A percentile compares a stretch with the other conserved stretches of the same genome.
Evolutionary conservation across 2,113 vertebrate genomes (phyloP).

Genomic region (Hippocampus mohnikei): DNA sequence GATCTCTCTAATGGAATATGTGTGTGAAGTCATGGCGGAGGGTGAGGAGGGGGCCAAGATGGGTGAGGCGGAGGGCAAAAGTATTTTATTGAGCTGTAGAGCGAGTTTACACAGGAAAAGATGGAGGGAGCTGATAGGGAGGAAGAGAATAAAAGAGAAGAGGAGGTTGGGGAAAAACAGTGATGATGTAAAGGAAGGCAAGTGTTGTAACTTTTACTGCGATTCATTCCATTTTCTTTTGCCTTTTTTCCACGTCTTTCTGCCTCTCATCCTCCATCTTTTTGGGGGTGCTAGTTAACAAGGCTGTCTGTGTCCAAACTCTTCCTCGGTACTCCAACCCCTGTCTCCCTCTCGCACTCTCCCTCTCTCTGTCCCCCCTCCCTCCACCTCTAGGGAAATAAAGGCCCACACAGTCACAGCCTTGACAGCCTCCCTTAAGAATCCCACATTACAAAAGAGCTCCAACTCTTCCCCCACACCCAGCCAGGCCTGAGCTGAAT

Average conservation of each 20-base stretch:
- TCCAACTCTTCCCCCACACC: constrained; percentile 53
- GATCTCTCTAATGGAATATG: constrained; percentile 61
- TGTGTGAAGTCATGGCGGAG: constrained; percentile 55
- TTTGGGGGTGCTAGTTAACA: constrained; percentile 59
- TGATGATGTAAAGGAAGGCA: constrained; percentile 65
- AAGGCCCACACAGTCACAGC: constrained; percentile 76
- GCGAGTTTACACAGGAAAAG: constrained; percentile 47
- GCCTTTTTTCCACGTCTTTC: constrained; percentile 39
- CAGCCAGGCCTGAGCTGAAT: constrained; percentile 66
- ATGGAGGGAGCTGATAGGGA: constrained; percentile 48
- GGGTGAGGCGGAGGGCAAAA: constrained; percentile 45
- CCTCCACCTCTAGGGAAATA: constrained; percentile 58
- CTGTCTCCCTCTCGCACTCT: constrained; percentile 53
- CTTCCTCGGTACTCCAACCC: constrained; percentile 46
- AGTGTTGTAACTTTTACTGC: constrained; percentile 39
- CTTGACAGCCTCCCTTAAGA: constrained; percentile 74
- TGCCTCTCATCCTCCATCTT: constrained; percentile 55
- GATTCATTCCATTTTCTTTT: constrained; percentile 39
- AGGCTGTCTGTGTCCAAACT: constrained; percentile 73
- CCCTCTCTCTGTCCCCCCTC: constrained; percentile 54
- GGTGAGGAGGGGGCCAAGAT: constrained; percentile 35
- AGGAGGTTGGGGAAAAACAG: constrained; percentile 40
- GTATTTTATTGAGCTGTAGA: constrained; percentile 59
- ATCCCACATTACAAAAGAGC: constrained; percentile 66
- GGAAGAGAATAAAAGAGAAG: constrained; percentile 31